These are phyloP conservation scores for Tiaroga cobitis DNA, from an alignment of 2,797 vertebrate species.

Conservation along the genomic window DNA sequence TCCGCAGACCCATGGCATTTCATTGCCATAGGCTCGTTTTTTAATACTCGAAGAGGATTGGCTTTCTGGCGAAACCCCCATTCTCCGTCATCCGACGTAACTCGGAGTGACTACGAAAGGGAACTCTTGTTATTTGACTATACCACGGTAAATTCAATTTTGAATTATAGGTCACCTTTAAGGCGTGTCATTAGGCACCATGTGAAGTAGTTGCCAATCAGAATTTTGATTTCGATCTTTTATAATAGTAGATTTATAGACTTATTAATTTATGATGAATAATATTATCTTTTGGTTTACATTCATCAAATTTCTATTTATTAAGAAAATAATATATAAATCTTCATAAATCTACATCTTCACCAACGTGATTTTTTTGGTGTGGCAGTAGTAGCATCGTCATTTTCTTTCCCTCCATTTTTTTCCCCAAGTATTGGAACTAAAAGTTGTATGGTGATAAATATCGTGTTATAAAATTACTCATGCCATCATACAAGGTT, in stretches of 20 bases:
- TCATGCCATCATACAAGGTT: neutral
- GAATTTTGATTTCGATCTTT: neutral
- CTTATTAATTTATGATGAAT: neutral
- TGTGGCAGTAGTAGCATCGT: neutral
- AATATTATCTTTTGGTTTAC: neutral
- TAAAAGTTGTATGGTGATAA: neutral
- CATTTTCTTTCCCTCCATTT: neutral
- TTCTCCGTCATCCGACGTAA: too few species aligned
- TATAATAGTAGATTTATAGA: neutral
- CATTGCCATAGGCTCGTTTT: too few species aligned
- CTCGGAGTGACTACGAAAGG: too few species aligned
- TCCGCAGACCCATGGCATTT: too few species aligned
- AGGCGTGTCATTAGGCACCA: neutral
- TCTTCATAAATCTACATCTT: neutral
- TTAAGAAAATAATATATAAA: neutral
- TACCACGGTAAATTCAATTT: too few species aligned
- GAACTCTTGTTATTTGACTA: too few species aligned
- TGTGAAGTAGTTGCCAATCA: neutral
- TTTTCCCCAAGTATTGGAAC: too few species aligned
- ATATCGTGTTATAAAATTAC: neutral
- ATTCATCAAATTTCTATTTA: neutral
- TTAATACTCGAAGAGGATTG: too few species aligned
- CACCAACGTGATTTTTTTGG: neutral
- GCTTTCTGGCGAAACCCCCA: too few species aligned
- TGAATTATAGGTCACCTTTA: too few species aligned